Base-by-base conservation (phyloP, 2,888 invertebrate species). In the Perizoma affinitatum region DNA sequence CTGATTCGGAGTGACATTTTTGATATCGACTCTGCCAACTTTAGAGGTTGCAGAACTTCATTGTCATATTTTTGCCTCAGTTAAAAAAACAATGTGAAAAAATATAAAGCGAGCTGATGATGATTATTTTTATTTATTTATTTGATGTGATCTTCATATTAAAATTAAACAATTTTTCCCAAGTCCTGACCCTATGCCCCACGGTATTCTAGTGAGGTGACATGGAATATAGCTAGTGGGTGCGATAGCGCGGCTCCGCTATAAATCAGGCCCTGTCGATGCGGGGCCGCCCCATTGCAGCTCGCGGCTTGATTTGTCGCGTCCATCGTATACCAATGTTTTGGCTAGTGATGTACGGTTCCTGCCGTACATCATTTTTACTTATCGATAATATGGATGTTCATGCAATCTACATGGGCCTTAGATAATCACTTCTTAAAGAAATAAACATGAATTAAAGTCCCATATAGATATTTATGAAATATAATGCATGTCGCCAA, bases 181-280 rank as follows among this genome's bases (percentile, higher is more conserved):
- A 41, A 41, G 42, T 38, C 35, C 47, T 53, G 57, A 58, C 57
- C 56, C 42, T 44, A 57, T 68, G 63, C 67, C 65, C 67, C 60
- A 52, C 40, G 49, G 61, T 43, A 54, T 68, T 69, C 58, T 66
- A 65, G 64, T 57, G 55, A 69, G 70, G 70, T 68, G 68, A 55
- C 57, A 47, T 46, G 58, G 66, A 54, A 69, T 60, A 61, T 62
- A 52, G 61, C 45, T 44, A 69, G 66, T 72, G 80, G 74, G 80
- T 78, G 81, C 83, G 88, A 90, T 88, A 90, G 82, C 83, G 80
- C 69, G 71, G 78, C 78, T 79, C 72, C 73, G 78, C 83, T 74
- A 90, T 93, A 93, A 92, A 93, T 93, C 92, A 91, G 84, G 63
- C 46, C 76, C 85, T 90, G 92, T 92, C 93, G 91, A 92, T 90